phyloP scores from a whole-genome alignment of 2,888 invertebrate genomes.

The Onthophagus sagittarius region DNA sequence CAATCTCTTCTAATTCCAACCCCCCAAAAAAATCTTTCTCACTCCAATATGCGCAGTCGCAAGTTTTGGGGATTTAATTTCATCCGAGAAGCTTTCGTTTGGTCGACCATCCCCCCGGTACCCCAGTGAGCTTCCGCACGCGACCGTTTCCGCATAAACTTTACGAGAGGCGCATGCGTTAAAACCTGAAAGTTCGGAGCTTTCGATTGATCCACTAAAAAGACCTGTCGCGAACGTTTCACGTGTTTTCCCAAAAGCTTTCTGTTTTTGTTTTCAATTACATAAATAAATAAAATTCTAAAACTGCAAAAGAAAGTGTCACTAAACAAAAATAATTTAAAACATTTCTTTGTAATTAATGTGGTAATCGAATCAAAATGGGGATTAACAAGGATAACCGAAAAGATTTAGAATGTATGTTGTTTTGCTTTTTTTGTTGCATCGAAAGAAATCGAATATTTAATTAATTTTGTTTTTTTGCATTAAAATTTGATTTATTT shows the following conservation, averaged over 20 bases:
- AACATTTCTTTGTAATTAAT: background rate
- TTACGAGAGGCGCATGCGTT: slow-evolving; percentile 3
- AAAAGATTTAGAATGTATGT: background rate
- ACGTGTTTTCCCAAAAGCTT: slow-evolving; percentile 10
- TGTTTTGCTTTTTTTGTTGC: background rate
- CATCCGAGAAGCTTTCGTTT: slow-evolving; percentile 37
- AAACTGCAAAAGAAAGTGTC: background rate
- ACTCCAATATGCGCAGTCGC: slow-evolving; percentile 23
- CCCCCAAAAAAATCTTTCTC: background rate
- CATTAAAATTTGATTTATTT: too few relatives aligned
- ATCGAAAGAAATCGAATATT: too few relatives aligned
- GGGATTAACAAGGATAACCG: background rate
- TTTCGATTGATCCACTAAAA: slow-evolving; percentile 8
- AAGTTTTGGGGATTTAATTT: slow-evolving; percentile 25
- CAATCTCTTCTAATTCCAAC: background rate
- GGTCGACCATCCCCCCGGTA: slow-evolving; percentile 38
- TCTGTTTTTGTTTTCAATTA: background rate
- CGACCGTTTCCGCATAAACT: slow-evolving; percentile 37
- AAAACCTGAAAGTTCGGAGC: background rate
- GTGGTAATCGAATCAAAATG: background rate
- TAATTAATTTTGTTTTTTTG: too few relatives aligned
- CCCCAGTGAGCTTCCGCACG: slow-evolving; percentile 45
- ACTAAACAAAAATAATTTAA: background rate
- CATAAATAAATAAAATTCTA: background rate
- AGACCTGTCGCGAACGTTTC: slow-evolving; percentile 3